phyloP scores from a whole-genome alignment of 2,888 invertebrate species.

The Heliconius sara region DNA sequence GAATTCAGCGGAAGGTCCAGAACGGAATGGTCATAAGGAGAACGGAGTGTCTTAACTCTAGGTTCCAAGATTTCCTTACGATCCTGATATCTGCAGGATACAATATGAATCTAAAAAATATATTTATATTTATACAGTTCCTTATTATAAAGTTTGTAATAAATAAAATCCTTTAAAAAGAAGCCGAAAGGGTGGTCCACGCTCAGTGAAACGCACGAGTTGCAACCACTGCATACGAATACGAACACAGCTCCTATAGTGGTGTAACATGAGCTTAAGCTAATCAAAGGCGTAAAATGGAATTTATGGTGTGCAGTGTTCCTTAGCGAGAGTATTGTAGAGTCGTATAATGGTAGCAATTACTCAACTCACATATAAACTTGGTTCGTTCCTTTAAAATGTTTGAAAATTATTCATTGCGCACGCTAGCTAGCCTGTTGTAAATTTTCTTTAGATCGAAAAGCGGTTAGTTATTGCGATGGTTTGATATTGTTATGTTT shows the following conservation, averaged over 20 bases:
- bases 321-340: constrained; percentile 78
- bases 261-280: constrained; percentile 75
- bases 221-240: constrained; percentile 61
- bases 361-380: constrained; percentile 75
- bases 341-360: constrained; percentile 77
- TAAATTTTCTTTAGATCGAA: constrained; percentile 8
- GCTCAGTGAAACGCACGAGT: constrained; percentile 63
- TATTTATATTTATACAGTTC: background rate
- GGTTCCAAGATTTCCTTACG: background rate
- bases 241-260: constrained; percentile 54
- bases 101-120: background rate
- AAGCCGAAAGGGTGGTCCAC: constrained; percentile 69
- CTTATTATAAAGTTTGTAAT: background rate
- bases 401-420: constrained; percentile 40
- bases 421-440: constrained; percentile 20
- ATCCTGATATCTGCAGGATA: background rate
- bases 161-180: constrained; percentile 23
- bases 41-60: background rate
- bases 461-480: background rate
- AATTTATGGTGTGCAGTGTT: constrained; percentile 80
- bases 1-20: background rate
- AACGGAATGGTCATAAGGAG: background rate
- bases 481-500: background rate
- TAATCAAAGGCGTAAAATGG: constrained; percentile 81
- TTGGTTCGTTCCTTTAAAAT: constrained; percentile 51